Base-by-base conservation (phyloP, 2,113 vertebrate species). In the Pollimyrus isidori region DNA sequence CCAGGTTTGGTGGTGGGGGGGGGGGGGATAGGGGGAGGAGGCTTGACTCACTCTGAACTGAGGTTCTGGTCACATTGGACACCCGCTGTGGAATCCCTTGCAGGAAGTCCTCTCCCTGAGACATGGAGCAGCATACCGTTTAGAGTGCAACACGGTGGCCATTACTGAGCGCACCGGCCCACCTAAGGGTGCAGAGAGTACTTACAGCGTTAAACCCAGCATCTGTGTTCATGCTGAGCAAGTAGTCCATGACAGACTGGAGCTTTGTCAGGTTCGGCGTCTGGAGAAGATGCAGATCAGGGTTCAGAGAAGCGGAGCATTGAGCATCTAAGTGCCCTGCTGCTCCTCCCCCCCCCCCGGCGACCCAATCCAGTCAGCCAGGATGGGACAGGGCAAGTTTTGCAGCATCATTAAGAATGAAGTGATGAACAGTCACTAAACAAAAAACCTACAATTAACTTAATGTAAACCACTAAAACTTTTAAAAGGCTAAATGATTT, bases 1-100 rank as follows among this genome's bases (percentile, higher is more conserved):
- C 11, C 2, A 15, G 13, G 5, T 17, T 17, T 3, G 87, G n/a
- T 3, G 26, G 0, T 2, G 2, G 6, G 15, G 15, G 0, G 2
- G 2, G 6, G 15, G 15, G 26, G 15, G 15, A 17, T 0, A 3
- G 46, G 35, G 35, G 7, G 6, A 3, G 80, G 26, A 17, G 30
- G 39, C 19, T n/a, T 30, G 11, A 92, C 97, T 96, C 91, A 98
- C 97, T 87, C 83, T 93, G 30, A 87, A 96, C 95, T 5, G 93
- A 17, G 0, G 90, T 56, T 82, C 30, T 90, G 45, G 96, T 95
- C 30, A 95, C 91, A 53, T 95, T 92, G 49, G 92, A 92, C 73
- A 98, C 96, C 0, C 0, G 91, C 86, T 91, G 26, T 0, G 96
- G 93, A 85, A 90, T 96, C 3, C 0, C 90, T 13, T 91, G 0